Conservation (phyloP, 2,113 vertebrate genomes). For the Ameiurus melas region DNA sequence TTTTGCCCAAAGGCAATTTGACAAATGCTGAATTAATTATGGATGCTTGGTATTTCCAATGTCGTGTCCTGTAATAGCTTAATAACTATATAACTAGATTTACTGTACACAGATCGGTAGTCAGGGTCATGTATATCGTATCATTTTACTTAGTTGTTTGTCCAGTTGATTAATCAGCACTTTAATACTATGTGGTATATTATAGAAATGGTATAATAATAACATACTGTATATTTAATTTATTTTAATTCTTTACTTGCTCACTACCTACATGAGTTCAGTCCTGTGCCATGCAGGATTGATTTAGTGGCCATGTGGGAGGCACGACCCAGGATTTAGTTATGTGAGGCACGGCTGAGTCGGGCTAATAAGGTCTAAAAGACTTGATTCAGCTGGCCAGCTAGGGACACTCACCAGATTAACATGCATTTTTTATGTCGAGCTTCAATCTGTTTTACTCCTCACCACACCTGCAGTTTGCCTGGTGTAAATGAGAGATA, state of each 20-base stretch:
- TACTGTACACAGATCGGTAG: not conserved
- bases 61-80: not conserved
- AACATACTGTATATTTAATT: not conserved
- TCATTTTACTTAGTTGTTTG: not conserved
- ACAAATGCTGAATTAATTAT: not conserved
- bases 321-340: conserved; percentile 54
- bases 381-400: conserved; percentile 25
- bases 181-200: not conserved
- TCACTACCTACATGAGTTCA: not conserved
- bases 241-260: not conserved
- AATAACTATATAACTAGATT: not conserved
- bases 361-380: conserved; percentile 52
- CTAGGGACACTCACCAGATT: conserved; percentile 45
- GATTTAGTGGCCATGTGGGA: not conserved
- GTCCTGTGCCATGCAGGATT: not conserved
- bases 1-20: not conserved
- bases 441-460: conserved; percentile 30
- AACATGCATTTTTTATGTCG: conserved; percentile 38
- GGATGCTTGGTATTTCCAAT: not conserved
- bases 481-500: not conserved
- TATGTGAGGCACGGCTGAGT: conserved; percentile 27
- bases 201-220: not conserved
- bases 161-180: not conserved
- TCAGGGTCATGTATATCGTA: not conserved
- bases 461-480: conserved; percentile 9